Base-by-base conservation (phyloP, 2,888 invertebrate genomes). In the Himalopsyche kuldschensis region DNA sequence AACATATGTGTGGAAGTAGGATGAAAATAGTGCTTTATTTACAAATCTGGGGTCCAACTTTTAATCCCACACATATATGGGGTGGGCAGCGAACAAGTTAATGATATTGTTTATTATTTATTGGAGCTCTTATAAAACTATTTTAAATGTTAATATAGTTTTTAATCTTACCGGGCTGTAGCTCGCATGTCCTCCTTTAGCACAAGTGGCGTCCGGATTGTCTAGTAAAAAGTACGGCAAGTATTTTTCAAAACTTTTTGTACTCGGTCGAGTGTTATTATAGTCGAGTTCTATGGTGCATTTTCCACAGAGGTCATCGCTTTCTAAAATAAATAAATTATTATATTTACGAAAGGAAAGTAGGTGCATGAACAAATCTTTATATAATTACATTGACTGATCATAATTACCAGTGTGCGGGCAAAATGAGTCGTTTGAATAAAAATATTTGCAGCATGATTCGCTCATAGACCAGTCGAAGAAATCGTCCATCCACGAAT, bases 401-500 rank as follows among this genome's bases (percentile, higher is more conserved):
- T 41, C 15, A 41, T 31, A 27, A 17, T 80, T 87, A 87, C 90
- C 88, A 1, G 88, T 87, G 87, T 95, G 95, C 0, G 94, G 93
- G 89, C 96, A 97, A 88, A 95, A 96, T 0, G 93, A 91, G 69
- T 90, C 90, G 87, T 95, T 94, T 0, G 90, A 91, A 3, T 88
- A 88, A 86, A 93, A 94, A 87, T 91, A 92, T 89, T 93, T 93
- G 88, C 96, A 97, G 88, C 97, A 97, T 3, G 90, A 89, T 0
- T 90, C 89, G n/a, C 91, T 90, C 80, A 93, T 90, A 78, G 95
- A 91, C 97, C 97, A 98, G 88, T 97, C 97, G 86, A 96, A 94
- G 88, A 97, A 99, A 89, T 98, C 98, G 88, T 99, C 99, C 69
- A 99, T 89, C 99, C 98, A 99, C 0, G 97, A 97, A 77, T 95